Evolutionary conservation across 2,888 invertebrate species (phyloP), one percentile per base, ranked within the genome.

Genomic region (Lasiommata megera): DNA sequence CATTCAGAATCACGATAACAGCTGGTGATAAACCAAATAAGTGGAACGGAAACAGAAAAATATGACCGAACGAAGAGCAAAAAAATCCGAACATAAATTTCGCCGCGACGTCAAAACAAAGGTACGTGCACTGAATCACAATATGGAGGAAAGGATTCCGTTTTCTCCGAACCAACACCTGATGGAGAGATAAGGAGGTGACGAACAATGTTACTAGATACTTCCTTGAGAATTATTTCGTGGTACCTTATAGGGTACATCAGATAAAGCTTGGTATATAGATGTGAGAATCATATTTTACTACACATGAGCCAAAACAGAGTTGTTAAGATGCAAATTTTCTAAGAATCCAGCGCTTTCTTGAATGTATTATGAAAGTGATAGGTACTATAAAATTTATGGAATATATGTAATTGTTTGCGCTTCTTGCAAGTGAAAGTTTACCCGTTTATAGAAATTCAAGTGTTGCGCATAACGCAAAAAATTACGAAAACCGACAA

Each of bases 31-130:
- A 48, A 41, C 16, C 28, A 29, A 52, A 23, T 43, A 52, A 52
- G 54, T 58, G 40, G 54, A 61, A 54, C 60, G 60, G 60, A 58
- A 58, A 61, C 16, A 36, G 31, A 14, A 46, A 50, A 52, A 54
- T 44, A 54, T 54, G 56, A 52, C 47, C 17, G 11, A 1, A 29
- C 1, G 7, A 29, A 14, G 37, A 44, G 31, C 57, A 57, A 60
- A 61, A 62, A 62, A 62, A 55, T n/a, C 55, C 55, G 51, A 62
- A 62, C 60, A 59, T 63, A 56, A 61, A 58, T 64, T 64, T 63
- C 50, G 46, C 61, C 55, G 51, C 48, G 37, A 59, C 60, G 57
- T 59, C 63, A 56, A 61, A 64, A 56, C 37, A 34, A 23, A 23
- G 12, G 54, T 46, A 64, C 65, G 64, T 61, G 65, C 11, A 51